A percentile compares a stretch with the other conserved stretches of the same genome.
These are phyloP conservation scores for Trachelus stipa DNA, from an alignment of 2,888 invertebrate genomes.

Conservation along the genomic window DNA sequence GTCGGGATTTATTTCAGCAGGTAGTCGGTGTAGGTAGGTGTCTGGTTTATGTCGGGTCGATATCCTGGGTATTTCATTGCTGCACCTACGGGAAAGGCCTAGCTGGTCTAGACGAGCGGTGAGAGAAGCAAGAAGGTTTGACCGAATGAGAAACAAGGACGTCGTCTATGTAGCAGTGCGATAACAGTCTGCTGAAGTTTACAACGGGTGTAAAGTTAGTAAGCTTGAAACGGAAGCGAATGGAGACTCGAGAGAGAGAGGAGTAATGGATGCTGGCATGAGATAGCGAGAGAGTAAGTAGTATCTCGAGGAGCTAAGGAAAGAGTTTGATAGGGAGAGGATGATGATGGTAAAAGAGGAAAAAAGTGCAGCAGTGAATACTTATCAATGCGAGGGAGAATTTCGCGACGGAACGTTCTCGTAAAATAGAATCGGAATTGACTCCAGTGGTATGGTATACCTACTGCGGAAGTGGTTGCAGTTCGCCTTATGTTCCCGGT, in stretches of 20 bases:
- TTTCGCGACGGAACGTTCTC: constrained; percentile 30
- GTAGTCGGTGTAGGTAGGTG: not conserved
- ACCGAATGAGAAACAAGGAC: constrained; percentile 29
- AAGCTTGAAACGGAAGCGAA: constrained; percentile 14
- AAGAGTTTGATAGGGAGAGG: constrained; percentile 7
- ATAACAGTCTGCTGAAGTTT: constrained; percentile 38
- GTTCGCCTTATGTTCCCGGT: not conserved
- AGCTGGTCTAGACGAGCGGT: constrained; percentile 12
- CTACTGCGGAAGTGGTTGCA: not conserved
- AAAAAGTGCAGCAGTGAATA: constrained; percentile 40
- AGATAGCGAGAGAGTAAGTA: not conserved
- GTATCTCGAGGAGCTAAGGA: not conserved
- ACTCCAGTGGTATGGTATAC: not conserved
- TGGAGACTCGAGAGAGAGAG: not conserved
- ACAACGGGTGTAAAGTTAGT: constrained; percentile 35
- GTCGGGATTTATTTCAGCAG: not conserved
- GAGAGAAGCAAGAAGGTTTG: not conserved
- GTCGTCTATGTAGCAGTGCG: constrained; percentile 22
- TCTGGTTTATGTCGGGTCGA: not conserved
- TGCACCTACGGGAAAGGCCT: not conserved
- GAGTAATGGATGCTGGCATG: not conserved
- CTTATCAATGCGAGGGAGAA: constrained; percentile 46
- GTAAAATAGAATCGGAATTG: constrained; percentile 36
- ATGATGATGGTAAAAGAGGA: constrained; percentile 25
- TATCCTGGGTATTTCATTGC: not conserved